A percentile compares a stretch with the other conserved stretches of the same genome.
These are phyloP conservation scores for Leptinotarsa defecta DNA, from an alignment of 1,140 invertebrate genomes.

Conservation along the genomic window DNA sequence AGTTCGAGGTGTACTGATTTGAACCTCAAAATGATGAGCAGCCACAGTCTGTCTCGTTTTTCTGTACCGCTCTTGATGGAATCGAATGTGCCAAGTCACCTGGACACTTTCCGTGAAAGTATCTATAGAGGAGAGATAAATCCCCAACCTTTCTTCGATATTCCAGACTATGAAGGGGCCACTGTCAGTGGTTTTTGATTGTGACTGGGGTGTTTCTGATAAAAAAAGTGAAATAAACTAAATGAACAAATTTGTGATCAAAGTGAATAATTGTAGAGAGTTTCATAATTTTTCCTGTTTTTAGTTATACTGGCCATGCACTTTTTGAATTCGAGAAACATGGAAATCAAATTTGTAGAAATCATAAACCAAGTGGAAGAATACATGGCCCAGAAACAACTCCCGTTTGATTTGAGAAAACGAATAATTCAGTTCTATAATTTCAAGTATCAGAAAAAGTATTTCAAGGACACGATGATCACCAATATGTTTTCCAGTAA, in stretches of 20 bases:
- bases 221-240: background rate
- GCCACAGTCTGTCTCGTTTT: too few species aligned
- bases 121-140: too few species aligned
- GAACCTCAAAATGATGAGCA: too few species aligned
- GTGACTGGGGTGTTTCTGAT: background rate
- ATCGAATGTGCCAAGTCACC: too few species aligned
- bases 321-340: slow-evolving; percentile 7
- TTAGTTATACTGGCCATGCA: background rate
- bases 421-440: slow-evolving; percentile 41
- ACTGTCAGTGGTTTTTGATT: background rate
- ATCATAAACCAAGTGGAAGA: slow-evolving; percentile 41
- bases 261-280: too few species aligned
- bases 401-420: slow-evolving; percentile 37
- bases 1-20: too few species aligned
- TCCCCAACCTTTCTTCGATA: too few species aligned
- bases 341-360: slow-evolving; percentile 39
- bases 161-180: background rate
- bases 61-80: too few species aligned
- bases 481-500: slow-evolving; percentile 18
- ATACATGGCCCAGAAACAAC: slow-evolving; percentile 41
- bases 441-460: slow-evolving; percentile 40
- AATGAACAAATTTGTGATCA: too few species aligned
- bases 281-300: background rate
- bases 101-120: too few species aligned
- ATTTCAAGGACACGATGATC: slow-evolving; percentile 47